phyloP scores from a whole-genome alignment of 1,140 invertebrate species.

The Trypoxylus dichotomus region DNA sequence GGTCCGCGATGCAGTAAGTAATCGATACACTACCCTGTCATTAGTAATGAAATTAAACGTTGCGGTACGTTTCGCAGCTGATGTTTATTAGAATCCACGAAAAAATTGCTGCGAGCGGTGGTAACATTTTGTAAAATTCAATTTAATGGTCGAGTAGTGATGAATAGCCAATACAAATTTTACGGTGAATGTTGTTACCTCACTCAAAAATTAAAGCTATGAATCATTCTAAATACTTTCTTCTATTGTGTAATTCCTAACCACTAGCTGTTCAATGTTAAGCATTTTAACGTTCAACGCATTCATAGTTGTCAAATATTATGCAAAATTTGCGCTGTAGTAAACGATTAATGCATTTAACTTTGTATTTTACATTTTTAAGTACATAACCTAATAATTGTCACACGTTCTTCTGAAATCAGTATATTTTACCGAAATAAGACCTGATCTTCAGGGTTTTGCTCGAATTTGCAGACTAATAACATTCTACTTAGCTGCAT shows the following conservation, averaged over 20 bases:
- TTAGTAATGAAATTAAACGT: slow-evolving; percentile 17
- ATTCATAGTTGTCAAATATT: too few relatives aligned
- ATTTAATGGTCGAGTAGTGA: slow-evolving; percentile 15
- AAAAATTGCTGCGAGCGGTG: not conserved
- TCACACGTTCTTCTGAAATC: too few relatives aligned
- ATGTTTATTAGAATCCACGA: not conserved
- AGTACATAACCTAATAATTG: too few relatives aligned
- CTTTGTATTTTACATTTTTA: too few relatives aligned
- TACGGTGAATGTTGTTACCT: not conserved
- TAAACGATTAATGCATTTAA: too few relatives aligned
- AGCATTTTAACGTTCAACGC: too few relatives aligned
- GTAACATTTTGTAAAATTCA: slow-evolving; percentile 13
- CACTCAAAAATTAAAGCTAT: not conserved
- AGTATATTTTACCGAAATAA: too few relatives aligned
- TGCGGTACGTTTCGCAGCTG: slow-evolving; percentile 11
- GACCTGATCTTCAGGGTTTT: too few relatives aligned
- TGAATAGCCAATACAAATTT: slow-evolving; percentile 1
- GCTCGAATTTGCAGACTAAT: too few relatives aligned
- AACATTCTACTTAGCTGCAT: too few relatives aligned
- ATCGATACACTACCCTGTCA: slow-evolving; percentile 16
- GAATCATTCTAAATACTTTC: not conserved
- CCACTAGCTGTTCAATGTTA: too few relatives aligned
- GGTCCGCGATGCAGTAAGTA: slow-evolving; percentile 3
- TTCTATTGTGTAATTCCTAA: not conserved
- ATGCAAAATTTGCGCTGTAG: too few relatives aligned